A percentile compares a stretch with the other conserved stretches of the same genome.
These are phyloP conservation scores for Sminthurinus signatus DNA, from an alignment of 1,140 invertebrate species.

Conservation along the genomic window DNA sequence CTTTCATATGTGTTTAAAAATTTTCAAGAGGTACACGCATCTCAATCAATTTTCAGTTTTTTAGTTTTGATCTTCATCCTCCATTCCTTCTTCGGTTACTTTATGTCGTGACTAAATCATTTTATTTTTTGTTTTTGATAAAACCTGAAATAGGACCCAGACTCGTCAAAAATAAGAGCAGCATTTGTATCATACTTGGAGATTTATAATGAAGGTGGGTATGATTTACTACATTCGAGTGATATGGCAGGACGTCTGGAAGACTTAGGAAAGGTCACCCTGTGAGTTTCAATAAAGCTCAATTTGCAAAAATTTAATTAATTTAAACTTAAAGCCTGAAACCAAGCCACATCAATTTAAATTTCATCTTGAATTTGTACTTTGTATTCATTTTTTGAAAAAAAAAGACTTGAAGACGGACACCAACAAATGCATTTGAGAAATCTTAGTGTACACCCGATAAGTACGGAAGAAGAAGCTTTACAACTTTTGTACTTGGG, in stretches of 20 bases:
- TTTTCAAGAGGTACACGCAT: conserved; percentile 52
- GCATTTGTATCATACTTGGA: conserved; percentile 52
- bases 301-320: no score
- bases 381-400: conserved; percentile 38
- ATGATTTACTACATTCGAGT: conserved; percentile 56
- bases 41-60: not conserved
- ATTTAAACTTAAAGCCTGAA: no score
- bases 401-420: conserved; percentile 56
- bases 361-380: no score
- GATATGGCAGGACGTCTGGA: conserved; percentile 51
- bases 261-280: conserved; percentile 52
- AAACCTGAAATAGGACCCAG: conserved; percentile 4
- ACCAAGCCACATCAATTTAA: no score
- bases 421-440: conserved; percentile 55
- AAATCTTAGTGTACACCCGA: conserved; percentile 55
- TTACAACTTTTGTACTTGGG: conserved; percentile 56
- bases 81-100: no score
- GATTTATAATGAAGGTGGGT: conserved; percentile 56
- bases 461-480: conserved; percentile 55
- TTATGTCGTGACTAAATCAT: no score
- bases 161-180: conserved; percentile 22
- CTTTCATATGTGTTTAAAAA: conserved; percentile 53
- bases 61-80: not conserved
- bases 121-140: no score
- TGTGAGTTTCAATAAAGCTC: not conserved